Base-by-base conservation (phyloP, 2,888 invertebrate species). In the Apotomis betuletana region DNA sequence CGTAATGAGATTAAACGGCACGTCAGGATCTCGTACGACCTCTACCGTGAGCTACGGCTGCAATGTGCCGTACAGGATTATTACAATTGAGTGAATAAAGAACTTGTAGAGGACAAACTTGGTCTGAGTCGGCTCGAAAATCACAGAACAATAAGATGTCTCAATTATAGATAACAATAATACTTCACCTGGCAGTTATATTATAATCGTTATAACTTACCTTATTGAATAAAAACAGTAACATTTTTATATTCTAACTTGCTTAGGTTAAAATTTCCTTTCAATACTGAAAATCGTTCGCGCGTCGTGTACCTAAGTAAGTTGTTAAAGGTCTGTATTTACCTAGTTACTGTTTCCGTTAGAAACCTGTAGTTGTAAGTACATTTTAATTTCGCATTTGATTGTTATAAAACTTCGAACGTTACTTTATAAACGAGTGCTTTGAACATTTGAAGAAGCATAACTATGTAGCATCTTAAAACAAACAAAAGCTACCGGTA, bases 1-100 rank as follows among this genome's bases (percentile, higher is more conserved):
- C 77, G 77, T 91, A 91, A 92, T 88, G 81, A 88, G 90, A 91
- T 92, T 91, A 91, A 78, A 82, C 80, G 80, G 77, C 79, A 82
- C 77, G 70, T 63, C 72, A 63, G 62, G 68, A 72, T 72, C 58
- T 68, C 46, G 68, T 36, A 62, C 78, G 82, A 79, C 77, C 80
- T 76, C 75, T 76, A 77, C 75, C 78, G 75, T 67, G 70, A 75
- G 74, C 67, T 60, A 75, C 64, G 61, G 67, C 73, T 75, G 70
- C 63, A 58, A 38, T 46, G 57, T 57, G 59, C 59, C 54, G 51
- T 58, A 52, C 51, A 36, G 61, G 60, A 71, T 71, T 67, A 70
- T 62, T 67, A 61, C 57, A 67, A 62, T 67, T 67, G 67, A 60
- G 41, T 61, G 55, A 60, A 51, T 62, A 62, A 52, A 71, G 55